Base-by-base conservation (phyloP, 2,888 invertebrate genomes). In the Eupithecia insigniata region DNA sequence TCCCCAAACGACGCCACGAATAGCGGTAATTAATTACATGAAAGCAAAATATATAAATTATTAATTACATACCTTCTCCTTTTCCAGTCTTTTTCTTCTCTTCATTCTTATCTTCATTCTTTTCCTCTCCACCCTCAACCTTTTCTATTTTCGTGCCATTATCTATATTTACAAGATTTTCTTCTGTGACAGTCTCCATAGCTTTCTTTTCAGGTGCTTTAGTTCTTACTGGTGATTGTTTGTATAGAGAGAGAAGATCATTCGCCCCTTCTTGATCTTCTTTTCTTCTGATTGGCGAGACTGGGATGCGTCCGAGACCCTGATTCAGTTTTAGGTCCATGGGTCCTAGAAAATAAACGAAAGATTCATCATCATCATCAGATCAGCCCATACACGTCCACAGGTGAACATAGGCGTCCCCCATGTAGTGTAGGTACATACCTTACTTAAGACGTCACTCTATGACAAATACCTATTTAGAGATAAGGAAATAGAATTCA, bases 41-140 rank as follows among this genome's bases (percentile, higher is more conserved):
- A n/a, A n/a, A n/a, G n/a, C n/a, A n/a, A n/a, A n/a, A n/a, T n/a
- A n/a, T n/a, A n/a, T n/a, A n/a, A n/a, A n/a, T n/a, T n/a, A n/a
- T n/a, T n/a, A n/a, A n/a, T n/a, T n/a, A n/a, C 61, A 1, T n/a
- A 62, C 61, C 61, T 62, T 62, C 18, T 32, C n/a, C n/a, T 62
- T 62, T 62, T 4, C 34, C 61, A 34, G 26, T 55, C 55, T 62
- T 62, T 32, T n/a, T 30, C 32, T 62, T 58, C 51, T 55, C n/a
- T 3, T 2, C 34, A 16, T 14, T 26, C 14, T 26, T 55, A 7
- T 55, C 58, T 28, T 26, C 26, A 16, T 6, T n/a, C 18, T 61
- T 61, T 32, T n/a, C 32, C 14, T 28, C 16, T 32, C 30, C 51
- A 51, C 10, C 22, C 2, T 10, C 55, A 26, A 14, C 14, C 12